Evolutionary conservation across 2,797 vertebrate species (phyloP).

Genomic region (Tokudaia muenninki): DNA sequence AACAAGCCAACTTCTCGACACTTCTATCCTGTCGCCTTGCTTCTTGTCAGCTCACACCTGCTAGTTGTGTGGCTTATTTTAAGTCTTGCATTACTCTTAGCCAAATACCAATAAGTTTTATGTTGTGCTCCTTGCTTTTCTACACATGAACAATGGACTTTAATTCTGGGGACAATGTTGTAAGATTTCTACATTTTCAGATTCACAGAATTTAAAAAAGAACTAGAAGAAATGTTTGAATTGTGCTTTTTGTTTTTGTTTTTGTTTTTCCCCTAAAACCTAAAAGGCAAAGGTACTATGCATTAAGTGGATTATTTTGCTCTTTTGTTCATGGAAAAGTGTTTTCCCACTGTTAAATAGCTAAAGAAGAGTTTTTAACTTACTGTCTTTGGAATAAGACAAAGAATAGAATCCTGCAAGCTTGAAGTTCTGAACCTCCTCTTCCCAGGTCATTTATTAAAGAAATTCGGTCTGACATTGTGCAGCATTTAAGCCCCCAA

Average conservation of each 20-base stretch:
- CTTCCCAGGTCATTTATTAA: constrained; percentile 69
- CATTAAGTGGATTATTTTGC: constrained; percentile 86
- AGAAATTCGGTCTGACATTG: constrained; percentile 79
- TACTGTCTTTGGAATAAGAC: constrained; percentile 83
- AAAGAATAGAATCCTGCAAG: constrained; percentile 87
- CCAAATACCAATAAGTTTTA: constrained; percentile 99
- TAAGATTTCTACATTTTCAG: constrained; percentile 89
- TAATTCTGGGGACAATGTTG: constrained; percentile 85
- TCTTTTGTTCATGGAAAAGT: constrained; percentile 83
- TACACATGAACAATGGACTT: constrained; percentile 87
- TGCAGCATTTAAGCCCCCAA: constrained; percentile 78
- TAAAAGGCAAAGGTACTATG: constrained; percentile 84
- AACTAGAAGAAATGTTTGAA: constrained; percentile 83
- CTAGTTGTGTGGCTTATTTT: constrained; percentile 99
- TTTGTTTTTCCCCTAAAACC: constrained; percentile 78
- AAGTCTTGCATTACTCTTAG: constrained; percentile 99
- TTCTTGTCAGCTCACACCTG: constrained; percentile 99
- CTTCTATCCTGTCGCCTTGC: constrained; percentile 99
- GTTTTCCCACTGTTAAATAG: constrained; percentile 85
- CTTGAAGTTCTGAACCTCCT: constrained; percentile 85
- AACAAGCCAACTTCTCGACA: constrained; percentile 99
- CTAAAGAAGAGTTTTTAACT: constrained; percentile 84
- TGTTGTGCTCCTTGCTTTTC: constrained; percentile 86
- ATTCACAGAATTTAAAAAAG: constrained; percentile 85
- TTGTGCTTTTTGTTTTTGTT: constrained; percentile 77